Evolutionary conservation across 2,113 vertebrate species (phyloP).

Genomic region (Lagopus leucura): DNA sequence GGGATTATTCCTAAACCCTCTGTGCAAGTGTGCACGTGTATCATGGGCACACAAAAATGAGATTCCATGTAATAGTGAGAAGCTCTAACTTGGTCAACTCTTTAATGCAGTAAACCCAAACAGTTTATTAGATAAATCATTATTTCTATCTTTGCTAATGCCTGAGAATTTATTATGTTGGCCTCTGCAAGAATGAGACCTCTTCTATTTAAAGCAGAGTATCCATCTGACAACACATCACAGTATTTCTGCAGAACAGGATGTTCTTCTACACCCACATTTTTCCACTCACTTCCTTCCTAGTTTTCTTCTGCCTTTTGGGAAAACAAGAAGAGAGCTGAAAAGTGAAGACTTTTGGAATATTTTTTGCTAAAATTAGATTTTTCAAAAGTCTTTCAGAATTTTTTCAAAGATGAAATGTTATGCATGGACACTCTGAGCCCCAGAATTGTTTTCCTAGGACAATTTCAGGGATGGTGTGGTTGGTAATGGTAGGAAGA

Average conservation of each 20-base stretch:
- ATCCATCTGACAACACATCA: conserved; percentile 66
- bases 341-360: neutral
- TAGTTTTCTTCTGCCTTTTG: conserved; percentile 27
- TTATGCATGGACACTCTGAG: neutral
- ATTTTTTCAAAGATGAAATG: neutral
- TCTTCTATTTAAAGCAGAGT: conserved; percentile 70
- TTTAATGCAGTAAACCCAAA: neutral
- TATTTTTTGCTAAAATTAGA: neutral
- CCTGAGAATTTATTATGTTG: conserved; percentile 36
- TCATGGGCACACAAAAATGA: neutral
- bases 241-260: conserved; percentile 69
- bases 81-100: neutral
- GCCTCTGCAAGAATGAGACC: conserved; percentile 40
- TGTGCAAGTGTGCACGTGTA: neutral
- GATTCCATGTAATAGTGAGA: neutral
- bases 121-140: neutral
- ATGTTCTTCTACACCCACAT: conserved; percentile 69
- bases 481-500: neutral
- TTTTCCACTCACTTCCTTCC: conserved; percentile 58
- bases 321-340: conserved; percentile 34
- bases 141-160: neutral
- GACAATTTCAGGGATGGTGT: neutral
- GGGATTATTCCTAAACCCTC: neutral
- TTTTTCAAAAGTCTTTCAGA: neutral
- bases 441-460: neutral